phyloP scores from a whole-genome alignment of 2,113 vertebrate genomes.

The Gobiocypris rarus region DNA sequence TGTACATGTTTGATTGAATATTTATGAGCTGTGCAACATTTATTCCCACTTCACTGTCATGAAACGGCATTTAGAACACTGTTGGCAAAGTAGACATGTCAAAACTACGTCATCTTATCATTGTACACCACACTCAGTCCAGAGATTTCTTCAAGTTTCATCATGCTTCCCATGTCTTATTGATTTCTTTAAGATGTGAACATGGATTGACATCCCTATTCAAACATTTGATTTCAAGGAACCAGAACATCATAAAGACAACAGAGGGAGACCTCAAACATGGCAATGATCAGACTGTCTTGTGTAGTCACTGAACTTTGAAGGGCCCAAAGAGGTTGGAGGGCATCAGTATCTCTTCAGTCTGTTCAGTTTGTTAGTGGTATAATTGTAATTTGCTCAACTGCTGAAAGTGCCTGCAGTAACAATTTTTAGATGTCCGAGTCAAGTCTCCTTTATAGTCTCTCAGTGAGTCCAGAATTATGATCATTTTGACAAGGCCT shows the following conservation, averaged over 20 bases:
- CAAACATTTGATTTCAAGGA: conserved; percentile 63
- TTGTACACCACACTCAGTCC: conserved; percentile 52
- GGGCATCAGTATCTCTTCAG: conserved; percentile 6
- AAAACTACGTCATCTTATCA: conserved; percentile 48
- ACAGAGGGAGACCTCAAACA: conserved; percentile 52
- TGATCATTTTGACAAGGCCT: not conserved
- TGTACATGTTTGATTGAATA: conserved; percentile 12
- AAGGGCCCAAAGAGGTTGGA: conserved; percentile 35
- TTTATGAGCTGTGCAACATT: conserved; percentile 22
- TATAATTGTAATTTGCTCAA: conserved; percentile 25
- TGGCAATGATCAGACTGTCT: conserved; percentile 62
- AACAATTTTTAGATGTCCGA: not conserved
- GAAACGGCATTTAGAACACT: conserved; percentile 16
- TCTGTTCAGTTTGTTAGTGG: conserved; percentile 18
- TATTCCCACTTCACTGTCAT: conserved; percentile 11
- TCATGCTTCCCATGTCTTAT: conserved; percentile 52
- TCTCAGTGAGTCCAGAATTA: not conserved
- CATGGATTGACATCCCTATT: conserved; percentile 57
- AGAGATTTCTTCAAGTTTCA: conserved; percentile 52
- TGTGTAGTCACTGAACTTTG: conserved; percentile 53
- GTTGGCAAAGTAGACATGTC: conserved; percentile 4
- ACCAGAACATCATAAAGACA: conserved; percentile 49
- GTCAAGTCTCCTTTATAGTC: not conserved
- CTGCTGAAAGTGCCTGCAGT: not conserved
- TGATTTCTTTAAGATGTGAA: conserved; percentile 56